These are phyloP conservation scores for Trichechus manatus DNA, from an alignment of 2,113 vertebrate genomes.

Conservation along the genomic window DNA sequence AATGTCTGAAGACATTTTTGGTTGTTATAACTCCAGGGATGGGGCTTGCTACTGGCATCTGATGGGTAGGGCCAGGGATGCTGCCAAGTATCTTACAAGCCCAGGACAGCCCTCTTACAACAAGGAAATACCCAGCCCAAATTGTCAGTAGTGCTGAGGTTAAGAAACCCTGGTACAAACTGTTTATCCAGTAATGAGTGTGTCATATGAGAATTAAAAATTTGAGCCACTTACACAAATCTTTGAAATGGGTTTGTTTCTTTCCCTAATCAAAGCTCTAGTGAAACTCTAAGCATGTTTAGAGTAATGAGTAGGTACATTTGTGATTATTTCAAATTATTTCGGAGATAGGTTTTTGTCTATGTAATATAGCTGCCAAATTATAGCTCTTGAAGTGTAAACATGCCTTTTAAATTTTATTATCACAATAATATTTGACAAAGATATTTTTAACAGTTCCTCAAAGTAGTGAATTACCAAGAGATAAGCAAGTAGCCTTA, in stretches of 20 bases:
- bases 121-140: background rate
- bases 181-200: background rate
- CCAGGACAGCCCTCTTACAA: too few species aligned
- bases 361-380: background rate
- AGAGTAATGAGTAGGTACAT: background rate
- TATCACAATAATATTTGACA: slow-evolving; percentile 13
- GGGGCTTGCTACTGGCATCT: background rate
- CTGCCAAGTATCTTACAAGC: background rate
- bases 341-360: slow-evolving; percentile 28
- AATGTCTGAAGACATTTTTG: background rate
- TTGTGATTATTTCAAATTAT: background rate
- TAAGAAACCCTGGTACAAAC: background rate
- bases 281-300: background rate
- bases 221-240: background rate
- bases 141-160: background rate
- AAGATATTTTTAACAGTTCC: slow-evolving; percentile 59
- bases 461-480: background rate
- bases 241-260: slow-evolving; percentile 1
- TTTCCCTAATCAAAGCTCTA: background rate
- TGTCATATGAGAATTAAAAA: background rate
- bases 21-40: background rate
- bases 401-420: slow-evolving; percentile 14
- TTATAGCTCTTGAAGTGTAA: background rate
- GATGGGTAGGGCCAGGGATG: background rate
- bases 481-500: slow-evolving; percentile 23